These are phyloP conservation scores for Ecliptopera silaceata DNA, from an alignment of 2,888 invertebrate species.

Conservation along the genomic window DNA sequence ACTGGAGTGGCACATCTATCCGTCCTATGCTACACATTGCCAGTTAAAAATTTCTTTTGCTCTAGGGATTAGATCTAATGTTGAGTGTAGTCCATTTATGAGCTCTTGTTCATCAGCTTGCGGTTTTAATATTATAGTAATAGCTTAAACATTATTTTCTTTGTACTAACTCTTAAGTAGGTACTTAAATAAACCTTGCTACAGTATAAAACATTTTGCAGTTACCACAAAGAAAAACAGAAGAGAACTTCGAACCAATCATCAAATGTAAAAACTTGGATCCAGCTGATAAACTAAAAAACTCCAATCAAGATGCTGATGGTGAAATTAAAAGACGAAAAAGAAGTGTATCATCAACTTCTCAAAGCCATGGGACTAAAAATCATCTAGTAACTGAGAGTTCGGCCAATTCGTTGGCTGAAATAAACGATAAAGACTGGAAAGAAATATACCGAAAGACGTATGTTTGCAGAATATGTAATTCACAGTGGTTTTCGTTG, in stretches of 20 bases:
- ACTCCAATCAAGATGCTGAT: background rate
- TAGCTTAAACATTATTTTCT: background rate
- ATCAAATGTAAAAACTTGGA: background rate
- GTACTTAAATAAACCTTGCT: background rate
- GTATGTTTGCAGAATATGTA: slow-evolving; percentile 52
- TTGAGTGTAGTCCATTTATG: too few species aligned
- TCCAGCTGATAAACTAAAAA: slow-evolving; percentile 3
- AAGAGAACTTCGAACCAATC: background rate
- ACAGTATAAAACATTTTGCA: slow-evolving; percentile 1
- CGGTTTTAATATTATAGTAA: too few species aligned
- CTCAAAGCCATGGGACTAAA: background rate
- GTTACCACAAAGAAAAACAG: background rate
- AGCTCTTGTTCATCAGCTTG: too few species aligned
- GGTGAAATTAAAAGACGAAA: slow-evolving; percentile 7
- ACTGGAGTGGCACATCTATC: too few species aligned
- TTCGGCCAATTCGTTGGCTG: background rate
- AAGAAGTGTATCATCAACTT: slow-evolving; percentile 6
- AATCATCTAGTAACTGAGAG: background rate
- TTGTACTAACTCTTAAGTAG: background rate
- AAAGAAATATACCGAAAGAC: slow-evolving; percentile 43
- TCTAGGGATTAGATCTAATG: too few species aligned
- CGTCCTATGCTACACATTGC: too few species aligned
- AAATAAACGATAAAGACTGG: slow-evolving; percentile 35
- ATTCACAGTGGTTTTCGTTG: slow-evolving; percentile 26
- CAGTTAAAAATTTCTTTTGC: too few species aligned